Base-by-base conservation (phyloP, 1,140 invertebrate genomes). In the Lordiphosa clarofinis region DNA sequence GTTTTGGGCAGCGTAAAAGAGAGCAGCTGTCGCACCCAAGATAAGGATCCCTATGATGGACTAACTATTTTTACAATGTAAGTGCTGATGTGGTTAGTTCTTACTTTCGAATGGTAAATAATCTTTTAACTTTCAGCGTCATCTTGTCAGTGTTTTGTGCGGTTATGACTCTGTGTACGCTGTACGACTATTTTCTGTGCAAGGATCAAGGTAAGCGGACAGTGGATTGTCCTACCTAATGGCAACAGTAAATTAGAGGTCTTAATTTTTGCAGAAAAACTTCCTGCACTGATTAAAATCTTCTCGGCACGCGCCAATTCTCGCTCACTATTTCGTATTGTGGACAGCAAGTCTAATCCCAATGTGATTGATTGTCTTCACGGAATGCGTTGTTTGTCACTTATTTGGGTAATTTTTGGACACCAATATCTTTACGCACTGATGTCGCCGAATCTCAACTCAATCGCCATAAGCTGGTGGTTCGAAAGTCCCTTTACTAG, bases 341-440 rank as follows among this genome's bases (percentile, higher is more conserved):
- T 47, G 40, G 60, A 86, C 8, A 36, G 28, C 19, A 57, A 57
- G 19, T 19, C 56, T 3, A 86, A 47, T 48, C 73, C 79, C 6
- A 86, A 86, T 56, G 70, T 78, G 3, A 86, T 86, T 21, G 62
- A 74, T 4, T 86, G 79, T n/a, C 42, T 86, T 12, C 53, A 86
- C 35, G 79, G 79, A 7, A 72, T 86, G 6, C 66, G 79, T 4
- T 72, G 79, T 33, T 0, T 86, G 36, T 86, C 79, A 3, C 62
- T 86, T 3, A 21, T 86, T 24, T 86, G 79, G 79, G 79, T 86
- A 0, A 12, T 86, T 0, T 65, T 54, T 4, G 61, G 79, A 2
- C 78, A 84, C 5, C 63, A 66, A 11, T 67, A 62, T 38, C 13
- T 40, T 0, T 8, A 39, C 0, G n/a, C 10, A 0, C 0, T 37